Base-by-base conservation (phyloP, 2,888 invertebrate genomes). In the Boloria selene region DNA sequence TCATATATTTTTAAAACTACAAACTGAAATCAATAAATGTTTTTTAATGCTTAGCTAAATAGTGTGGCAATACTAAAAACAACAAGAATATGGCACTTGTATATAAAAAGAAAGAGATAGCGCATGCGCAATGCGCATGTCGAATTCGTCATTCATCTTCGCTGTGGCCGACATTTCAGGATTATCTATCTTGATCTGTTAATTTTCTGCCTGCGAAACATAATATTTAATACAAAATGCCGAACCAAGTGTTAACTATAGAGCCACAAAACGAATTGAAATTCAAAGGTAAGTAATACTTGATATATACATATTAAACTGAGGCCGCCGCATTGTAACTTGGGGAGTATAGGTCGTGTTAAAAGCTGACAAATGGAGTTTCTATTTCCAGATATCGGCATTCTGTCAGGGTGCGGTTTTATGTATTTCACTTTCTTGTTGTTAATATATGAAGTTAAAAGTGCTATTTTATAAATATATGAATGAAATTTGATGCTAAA, bases 261-360 rank as follows among this genome's bases (percentile, higher is more conserved):
- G 96, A 97, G 83, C 98, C 98, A 79, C 95, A 95, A 92, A 94
- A 94, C 91, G 98, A 97, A 93, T 94, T 98, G 81, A 96, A 95
- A 93, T 98, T 98, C 93, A 94, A 95, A 94, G 97, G 98, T 97
- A 93, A 95, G 95, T 90, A 72, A 74, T 76, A 69, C 70, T 76
- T 72, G 71, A 77, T 78, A 75, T 79, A 66, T 74, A 75, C 60
- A 74, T 71, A 67, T 72, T 76, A 74, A 73, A 70, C 72, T 72
- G 63, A 70, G 70, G 79, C 76, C 75, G 78, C 82, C 84, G 85
- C 86, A 85, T 84, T 84, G 81, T 80, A 83, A 84, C 82, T 85
- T 83, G 75, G 79, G 78, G 82, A 79, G 79, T 80, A 81, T 86
- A 84, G 83, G 85, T 86, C 84, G 87, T 81, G 86, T 84, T 88